Conservation (phyloP, 2,888 invertebrate species). For the Trichogramma evanescens region DNA sequence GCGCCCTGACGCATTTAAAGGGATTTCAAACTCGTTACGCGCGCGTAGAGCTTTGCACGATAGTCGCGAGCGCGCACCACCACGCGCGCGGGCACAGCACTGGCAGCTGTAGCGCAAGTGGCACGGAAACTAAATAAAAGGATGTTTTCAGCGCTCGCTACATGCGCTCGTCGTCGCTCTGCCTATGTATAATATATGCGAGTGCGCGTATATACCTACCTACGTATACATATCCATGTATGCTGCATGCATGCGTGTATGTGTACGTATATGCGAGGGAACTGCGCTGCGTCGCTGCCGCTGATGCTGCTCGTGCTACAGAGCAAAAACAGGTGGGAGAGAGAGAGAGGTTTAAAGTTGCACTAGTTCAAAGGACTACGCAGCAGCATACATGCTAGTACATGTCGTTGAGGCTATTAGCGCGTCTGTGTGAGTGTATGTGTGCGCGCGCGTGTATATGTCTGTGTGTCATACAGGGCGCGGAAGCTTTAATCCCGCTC, state of each 20-base stretch:
- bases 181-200: too few species aligned
- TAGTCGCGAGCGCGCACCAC: neutral
- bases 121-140: slow-evolving; percentile 35
- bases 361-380: slow-evolving; percentile 31
- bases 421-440: slow-evolving; percentile 13
- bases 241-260: too few species aligned
- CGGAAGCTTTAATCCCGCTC: slow-evolving; percentile 37
- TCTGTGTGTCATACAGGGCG: slow-evolving; percentile 25
- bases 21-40: slow-evolving; percentile 14
- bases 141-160: slow-evolving; percentile 23
- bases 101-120: neutral
- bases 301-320: too few species aligned
- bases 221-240: too few species aligned
- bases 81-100: neutral
- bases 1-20: neutral
- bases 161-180: too few species aligned
- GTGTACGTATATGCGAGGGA: too few species aligned
- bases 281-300: too few species aligned
- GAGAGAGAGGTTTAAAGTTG: neutral
- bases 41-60: slow-evolving; percentile 6
- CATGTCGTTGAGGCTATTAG: slow-evolving; percentile 36
- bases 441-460: slow-evolving; percentile 22
- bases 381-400: neutral
- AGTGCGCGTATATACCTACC: too few species aligned
- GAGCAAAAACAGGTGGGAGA: neutral